phyloP scores from a whole-genome alignment of 2,888 invertebrate species.

The Lycia hirtaria region DNA sequence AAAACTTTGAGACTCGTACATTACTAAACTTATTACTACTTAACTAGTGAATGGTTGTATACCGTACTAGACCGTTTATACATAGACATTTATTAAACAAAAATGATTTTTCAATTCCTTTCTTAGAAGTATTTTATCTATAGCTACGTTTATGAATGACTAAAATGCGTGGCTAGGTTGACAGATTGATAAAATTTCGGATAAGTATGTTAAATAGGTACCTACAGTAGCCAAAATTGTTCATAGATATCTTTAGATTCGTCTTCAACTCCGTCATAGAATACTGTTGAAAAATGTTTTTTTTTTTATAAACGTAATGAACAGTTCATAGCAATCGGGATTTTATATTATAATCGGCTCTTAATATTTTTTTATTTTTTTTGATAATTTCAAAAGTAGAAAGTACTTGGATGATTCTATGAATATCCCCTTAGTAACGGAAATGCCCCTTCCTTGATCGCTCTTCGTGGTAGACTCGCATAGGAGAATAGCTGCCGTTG shows the following conservation, averaged over 20 bases:
- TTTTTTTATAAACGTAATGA: no score
- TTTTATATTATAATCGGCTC: no score
- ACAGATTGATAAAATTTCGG: neutral
- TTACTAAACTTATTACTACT: conserved; percentile 18
- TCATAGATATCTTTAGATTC: no score
- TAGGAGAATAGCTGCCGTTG: conserved; percentile 91
- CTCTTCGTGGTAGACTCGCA: conserved; percentile 93
- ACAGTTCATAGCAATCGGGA: no score
- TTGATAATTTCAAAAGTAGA: no score
- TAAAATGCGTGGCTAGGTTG: neutral
- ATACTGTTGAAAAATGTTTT: no score
- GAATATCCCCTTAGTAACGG: conserved; percentile 86
- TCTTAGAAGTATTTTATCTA: neutral
- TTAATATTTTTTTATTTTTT: no score
- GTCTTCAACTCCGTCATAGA: no score
- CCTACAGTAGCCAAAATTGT: no score
- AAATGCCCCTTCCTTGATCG: conserved; percentile 92
- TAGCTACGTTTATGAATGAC: neutral
- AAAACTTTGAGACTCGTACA: conserved; percentile 19
- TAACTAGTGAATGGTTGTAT: neutral
- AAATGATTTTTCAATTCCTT: neutral
- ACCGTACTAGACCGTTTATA: neutral
- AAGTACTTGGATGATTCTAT: neutral
- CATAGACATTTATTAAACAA: neutral
- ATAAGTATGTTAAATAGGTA: no score